Evolutionary conservation across 1,140 invertebrate genomes (phyloP).

Genomic region (Drosophila funebris): DNA sequence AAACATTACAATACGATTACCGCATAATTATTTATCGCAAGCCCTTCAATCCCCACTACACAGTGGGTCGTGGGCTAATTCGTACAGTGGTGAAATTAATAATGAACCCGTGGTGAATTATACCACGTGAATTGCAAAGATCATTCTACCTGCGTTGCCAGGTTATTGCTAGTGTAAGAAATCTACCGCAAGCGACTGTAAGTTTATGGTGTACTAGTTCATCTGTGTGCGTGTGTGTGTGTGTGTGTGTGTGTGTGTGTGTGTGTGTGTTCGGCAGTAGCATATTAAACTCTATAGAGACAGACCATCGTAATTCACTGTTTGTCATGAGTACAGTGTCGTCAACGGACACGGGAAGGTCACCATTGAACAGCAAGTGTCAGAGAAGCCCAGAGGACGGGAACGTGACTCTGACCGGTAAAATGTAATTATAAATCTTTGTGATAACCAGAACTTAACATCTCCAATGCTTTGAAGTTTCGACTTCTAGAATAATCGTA

Average conservation of each 20-base stretch:
- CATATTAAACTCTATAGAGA: conserved; percentile 40
- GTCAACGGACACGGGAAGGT: conserved; percentile 39
- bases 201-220: background rate
- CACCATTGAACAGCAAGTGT: background rate
- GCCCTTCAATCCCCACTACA: conserved; percentile 29
- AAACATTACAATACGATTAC: conserved; percentile 27
- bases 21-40: conserved; percentile 35
- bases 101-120: no score
- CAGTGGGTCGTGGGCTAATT: background rate
- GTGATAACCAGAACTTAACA: conserved; percentile 10
- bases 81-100: background rate
- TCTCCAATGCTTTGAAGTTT: no score
- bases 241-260: background rate
- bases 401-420: conserved; percentile 27
- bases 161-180: background rate
- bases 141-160: background rate
- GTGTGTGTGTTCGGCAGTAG: conserved; percentile 13
- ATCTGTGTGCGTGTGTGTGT: background rate
- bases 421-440: conserved; percentile 23
- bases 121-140: background rate
- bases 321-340: conserved; percentile 31
- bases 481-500: no score
- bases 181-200: background rate
- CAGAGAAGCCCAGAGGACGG: background rate
- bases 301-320: conserved; percentile 30